A percentile compares a stretch with the other conserved stretches of the same genome.
Evolutionary conservation across 37 sponge, comb jelly and placozoan genomes (phyloP).

Genomic region (Ephydatia muelleri): DNA sequence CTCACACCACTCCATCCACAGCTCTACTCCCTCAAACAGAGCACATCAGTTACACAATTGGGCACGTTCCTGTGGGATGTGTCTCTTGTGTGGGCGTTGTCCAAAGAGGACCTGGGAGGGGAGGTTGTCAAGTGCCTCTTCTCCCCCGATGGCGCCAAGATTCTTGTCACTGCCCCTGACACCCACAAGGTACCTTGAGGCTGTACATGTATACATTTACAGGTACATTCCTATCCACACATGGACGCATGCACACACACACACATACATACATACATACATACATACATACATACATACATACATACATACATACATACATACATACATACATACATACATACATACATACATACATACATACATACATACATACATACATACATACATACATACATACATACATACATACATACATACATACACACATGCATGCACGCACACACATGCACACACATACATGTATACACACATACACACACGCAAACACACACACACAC

Average conservation of each 20-base stretch:
- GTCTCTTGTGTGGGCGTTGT: too few species aligned
- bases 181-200: background rate
- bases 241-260: slow-evolving; percentile 7
- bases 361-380: slow-evolving; percentile 17
- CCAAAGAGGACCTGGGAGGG: too few species aligned
- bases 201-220: background rate
- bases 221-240: too few species aligned
- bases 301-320: slow-evolving; percentile 10
- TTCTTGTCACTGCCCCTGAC: background rate
- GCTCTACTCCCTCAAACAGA: too few species aligned
- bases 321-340: slow-evolving; percentile 22
- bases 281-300: background rate
- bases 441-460: slow-evolving; percentile 20
- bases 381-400: slow-evolving; percentile 10
- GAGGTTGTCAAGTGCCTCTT: slow-evolving; percentile 44
- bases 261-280: too few species aligned
- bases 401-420: slow-evolving; percentile 22
- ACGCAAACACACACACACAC: slow-evolving; percentile 14
- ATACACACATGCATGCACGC: slow-evolving; percentile 12
- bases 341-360: slow-evolving; percentile 15
- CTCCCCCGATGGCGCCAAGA: slow-evolving; percentile 46
- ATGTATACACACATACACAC: background rate
- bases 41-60: too few species aligned
- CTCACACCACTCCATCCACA: too few species aligned
- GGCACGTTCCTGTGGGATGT: too few species aligned